Base-by-base conservation (phyloP, 2,113 vertebrate genomes). In the Gnathonemus longibarbis region DNA sequence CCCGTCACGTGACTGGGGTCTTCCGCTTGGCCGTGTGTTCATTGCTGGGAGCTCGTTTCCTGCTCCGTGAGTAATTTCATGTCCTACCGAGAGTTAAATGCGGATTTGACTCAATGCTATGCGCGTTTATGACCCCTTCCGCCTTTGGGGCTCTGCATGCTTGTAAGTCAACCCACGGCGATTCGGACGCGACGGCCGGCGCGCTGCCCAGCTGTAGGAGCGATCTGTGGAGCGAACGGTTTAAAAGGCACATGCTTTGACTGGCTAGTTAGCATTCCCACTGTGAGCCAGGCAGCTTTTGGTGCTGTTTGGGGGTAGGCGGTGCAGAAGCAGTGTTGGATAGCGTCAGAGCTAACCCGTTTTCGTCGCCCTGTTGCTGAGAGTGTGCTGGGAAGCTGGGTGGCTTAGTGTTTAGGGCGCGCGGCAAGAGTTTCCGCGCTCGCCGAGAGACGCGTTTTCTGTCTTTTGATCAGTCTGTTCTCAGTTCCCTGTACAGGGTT, bases 1-100 rank as follows among this genome's bases (percentile, higher is more conserved):
- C 62, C n/a, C 3, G 10, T 84, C 89, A 90, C 89, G 24, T 90
- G 89, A 90, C 83, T 46, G 4, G 83, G 56, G 83, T 56, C 21
- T 24, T 19, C 13, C 77, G 13, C 49, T 89, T 80, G 48, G 48
- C 15, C 48, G 84, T 50, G 11, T 24, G 19, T 88, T 88, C 89
- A 27, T 58, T 66, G 42, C 45, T 86, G 5, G 58, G 15, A 53
- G 15, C 66, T 53, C 53, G 89, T 31, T 90, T 87, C 53, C 83
- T 66, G 52, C 70, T 8, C 80, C 13, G 89, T 86, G 53, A 90
- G 89, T 90, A 84, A 58, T 85, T 48, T 48, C 24, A 21, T 66
- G 35, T 62, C 31, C 39, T 56, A 45, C 58, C 35, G 56, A 58
- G 87, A 50, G 87, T 88, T 56, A 88, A 88, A 58, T 45, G 15